Evolutionary conservation across 1,140 invertebrate species (phyloP).

Genomic region (Euwallacea fornicatus): DNA sequence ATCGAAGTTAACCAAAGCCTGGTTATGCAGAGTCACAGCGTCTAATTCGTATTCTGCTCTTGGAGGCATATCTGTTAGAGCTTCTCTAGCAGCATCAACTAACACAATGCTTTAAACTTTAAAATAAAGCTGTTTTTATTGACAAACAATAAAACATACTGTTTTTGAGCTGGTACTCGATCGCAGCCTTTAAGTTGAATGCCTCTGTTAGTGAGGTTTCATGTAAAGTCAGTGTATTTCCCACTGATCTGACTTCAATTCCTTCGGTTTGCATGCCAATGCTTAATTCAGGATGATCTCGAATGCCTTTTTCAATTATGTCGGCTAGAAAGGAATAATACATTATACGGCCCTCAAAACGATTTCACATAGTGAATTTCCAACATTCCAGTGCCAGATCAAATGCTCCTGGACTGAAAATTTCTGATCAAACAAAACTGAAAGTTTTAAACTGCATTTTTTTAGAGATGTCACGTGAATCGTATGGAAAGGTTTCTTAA

Average conservation of each 20-base stretch:
- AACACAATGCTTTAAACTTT: conserved; percentile 36
- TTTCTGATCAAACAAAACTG: too few species aligned
- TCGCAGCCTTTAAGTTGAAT: conserved; percentile 97
- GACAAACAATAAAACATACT: conserved; percentile 56
- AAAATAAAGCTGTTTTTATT: background rate
- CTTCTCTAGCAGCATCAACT: conserved; percentile 90
- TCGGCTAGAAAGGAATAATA: conserved; percentile 63
- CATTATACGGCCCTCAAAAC: too few species aligned
- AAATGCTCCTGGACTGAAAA: too few species aligned
- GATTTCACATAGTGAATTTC: too few species aligned
- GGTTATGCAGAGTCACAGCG: conserved; percentile 96
- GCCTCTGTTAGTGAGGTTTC: conserved; percentile 97
- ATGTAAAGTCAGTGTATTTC: conserved; percentile 94
- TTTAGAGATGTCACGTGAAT: too few species aligned
- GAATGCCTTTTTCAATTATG: conserved; percentile 95
- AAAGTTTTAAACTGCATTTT: too few species aligned
- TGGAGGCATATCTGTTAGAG: conserved; percentile 97
- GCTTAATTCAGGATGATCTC: conserved; percentile 95
- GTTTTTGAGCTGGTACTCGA: conserved; percentile 97
- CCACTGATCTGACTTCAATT: conserved; percentile 94
- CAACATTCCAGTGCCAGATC: too few species aligned
- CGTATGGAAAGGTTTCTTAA: too few species aligned
- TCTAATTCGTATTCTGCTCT: conserved; percentile 96
- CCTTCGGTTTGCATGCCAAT: conserved; percentile 99
- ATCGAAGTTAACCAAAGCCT: conserved; percentile 95